Evolutionary conservation across 2,797 vertebrate species (phyloP), one percentile per base, ranked within the genome.

Genomic region (Protosalanx chinensis): DNA sequence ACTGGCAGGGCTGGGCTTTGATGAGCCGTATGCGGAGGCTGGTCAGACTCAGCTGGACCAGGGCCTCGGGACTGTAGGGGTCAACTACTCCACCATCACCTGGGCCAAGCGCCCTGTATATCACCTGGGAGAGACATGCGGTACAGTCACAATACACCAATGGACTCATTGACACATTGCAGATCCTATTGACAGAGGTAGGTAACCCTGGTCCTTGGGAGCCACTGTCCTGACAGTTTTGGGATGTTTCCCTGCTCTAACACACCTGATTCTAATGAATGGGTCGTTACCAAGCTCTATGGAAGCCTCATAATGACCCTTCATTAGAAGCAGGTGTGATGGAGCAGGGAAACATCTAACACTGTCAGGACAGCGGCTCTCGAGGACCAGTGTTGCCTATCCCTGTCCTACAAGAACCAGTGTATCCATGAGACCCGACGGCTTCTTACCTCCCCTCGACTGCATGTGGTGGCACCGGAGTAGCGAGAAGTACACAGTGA

Each of bases 401-500:
- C 23, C 23, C 23, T 27, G 23, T 27, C 23, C 23, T 32, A n/a
- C 5, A 49, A 6, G 6, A n/a, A 23, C 18, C n/a, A 56, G 49
- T 35, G 41, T 65, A 20, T 67, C 2, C 2, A 5, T 33, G 1
- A 10, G 12, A 13, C 41, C 13, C 51, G 6, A n/a, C 4, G 59
- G 15, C 23, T 4, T 66, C 84, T 86, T 77, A 96, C 95, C 95
- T 97, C 96, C 66, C 95, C 95, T 72, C 91, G 87, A 13, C 87
- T 94, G 83, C 95, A 96, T 66, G 95, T 95, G 62, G 82, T 70
- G 58, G 87, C 82, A 1, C 86, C 84, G 1, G 93, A 94, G 76
- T 97, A 96, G 49, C 94, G 93, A 72, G 95, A 95, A 0, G 96
- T 97, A 72, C 96, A 97, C 67, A 91, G 74, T 3, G 95, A 93